phyloP scores from a whole-genome alignment of 2,113 vertebrate species.

The Entelurus aequoreus region DNA sequence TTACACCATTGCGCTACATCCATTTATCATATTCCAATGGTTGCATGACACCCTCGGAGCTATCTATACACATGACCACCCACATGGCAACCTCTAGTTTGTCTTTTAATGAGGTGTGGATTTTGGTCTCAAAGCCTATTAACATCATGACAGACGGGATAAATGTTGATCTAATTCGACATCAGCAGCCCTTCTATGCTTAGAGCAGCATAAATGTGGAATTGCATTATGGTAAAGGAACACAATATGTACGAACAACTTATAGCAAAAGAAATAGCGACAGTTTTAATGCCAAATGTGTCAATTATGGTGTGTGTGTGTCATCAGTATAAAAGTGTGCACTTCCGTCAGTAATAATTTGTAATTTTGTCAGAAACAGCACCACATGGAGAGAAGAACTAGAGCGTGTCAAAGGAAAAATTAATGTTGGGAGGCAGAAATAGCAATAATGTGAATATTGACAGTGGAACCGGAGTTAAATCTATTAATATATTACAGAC shows the following conservation, averaged over 20 bases:
- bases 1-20: neutral
- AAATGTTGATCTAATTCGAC: neutral
- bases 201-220: neutral
- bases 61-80: neutral
- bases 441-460: neutral
- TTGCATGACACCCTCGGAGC: neutral
- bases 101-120: neutral
- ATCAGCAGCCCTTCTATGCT: neutral
- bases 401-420: constrained; percentile 29
- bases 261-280: no score
- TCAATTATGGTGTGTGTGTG: neutral
- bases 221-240: no score
- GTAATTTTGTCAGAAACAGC: constrained; percentile 20
- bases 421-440: neutral
- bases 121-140: neutral
- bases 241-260: no score
- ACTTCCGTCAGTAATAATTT: constrained; percentile 8
- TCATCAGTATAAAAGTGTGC: neutral
- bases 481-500: neutral
- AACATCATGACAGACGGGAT: neutral
- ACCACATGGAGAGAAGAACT: constrained; percentile 13
- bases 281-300: neutral
- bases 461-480: neutral
- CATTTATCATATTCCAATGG: neutral
- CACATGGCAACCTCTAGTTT: neutral